phyloP scores from a whole-genome alignment of 2,888 invertebrate genomes.

The Ellobium chinense region DNA sequence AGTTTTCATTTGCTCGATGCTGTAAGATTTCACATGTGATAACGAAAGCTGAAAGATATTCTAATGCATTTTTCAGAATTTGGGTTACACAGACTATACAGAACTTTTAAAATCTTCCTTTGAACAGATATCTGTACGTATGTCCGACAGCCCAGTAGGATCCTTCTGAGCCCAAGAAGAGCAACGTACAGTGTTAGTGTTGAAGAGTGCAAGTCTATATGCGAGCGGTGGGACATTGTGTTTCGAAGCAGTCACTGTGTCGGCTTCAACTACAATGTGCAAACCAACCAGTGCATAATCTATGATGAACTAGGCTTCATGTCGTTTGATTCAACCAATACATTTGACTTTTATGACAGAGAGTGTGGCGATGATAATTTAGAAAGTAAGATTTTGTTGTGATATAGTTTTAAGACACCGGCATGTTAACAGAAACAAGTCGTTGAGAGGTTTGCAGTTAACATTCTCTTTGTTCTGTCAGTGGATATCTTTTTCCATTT shows the following conservation, averaged over 20 bases:
- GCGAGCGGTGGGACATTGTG: slow-evolving; percentile 5
- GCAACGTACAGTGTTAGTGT: not conserved
- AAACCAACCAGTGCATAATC: slow-evolving; percentile 21
- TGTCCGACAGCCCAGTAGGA: not conserved
- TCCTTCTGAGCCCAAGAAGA: not conserved
- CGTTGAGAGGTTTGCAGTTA: too few relatives aligned
- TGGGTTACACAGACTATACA: too few relatives aligned
- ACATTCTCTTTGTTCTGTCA: too few relatives aligned
- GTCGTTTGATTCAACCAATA: not conserved
- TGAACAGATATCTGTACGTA: slow-evolving; percentile 6
- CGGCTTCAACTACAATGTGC: slow-evolving; percentile 40
- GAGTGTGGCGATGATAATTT: slow-evolving; percentile 16
- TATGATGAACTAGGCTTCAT: not conserved
- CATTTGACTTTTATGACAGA: slow-evolving; percentile 40
- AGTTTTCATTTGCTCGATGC: too few relatives aligned
- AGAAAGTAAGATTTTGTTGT: slow-evolving; percentile 27
- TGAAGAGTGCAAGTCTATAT: not conserved
- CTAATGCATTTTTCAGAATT: too few relatives aligned
- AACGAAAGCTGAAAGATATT: too few relatives aligned
- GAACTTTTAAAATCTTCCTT: too few relatives aligned
- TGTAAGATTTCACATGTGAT: too few relatives aligned
- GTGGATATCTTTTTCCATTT: too few relatives aligned
- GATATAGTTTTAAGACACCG: too few relatives aligned
- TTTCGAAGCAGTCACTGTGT: slow-evolving; percentile 31
- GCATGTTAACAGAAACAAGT: too few relatives aligned